These are phyloP conservation scores for Galeopsomyia nigrocyanea DNA, from an alignment of 2,888 invertebrate species.

Conservation along the genomic window DNA sequence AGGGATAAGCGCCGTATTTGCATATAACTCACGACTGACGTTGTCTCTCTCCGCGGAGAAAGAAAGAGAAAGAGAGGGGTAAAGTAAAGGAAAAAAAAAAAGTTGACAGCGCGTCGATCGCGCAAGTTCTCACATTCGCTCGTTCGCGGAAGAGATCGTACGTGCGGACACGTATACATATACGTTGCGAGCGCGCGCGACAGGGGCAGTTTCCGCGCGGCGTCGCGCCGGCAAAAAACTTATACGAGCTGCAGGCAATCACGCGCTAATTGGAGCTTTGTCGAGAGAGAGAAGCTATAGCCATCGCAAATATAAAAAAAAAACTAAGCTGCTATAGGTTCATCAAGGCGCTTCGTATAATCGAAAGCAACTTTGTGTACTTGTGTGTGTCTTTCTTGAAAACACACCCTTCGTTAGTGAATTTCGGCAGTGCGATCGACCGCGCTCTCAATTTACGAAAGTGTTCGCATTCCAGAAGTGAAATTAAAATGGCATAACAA, in stretches of 20 bases:
- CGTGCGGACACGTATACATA: conserved; percentile 61
- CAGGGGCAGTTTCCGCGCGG: conserved; percentile 23
- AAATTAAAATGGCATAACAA: neutral
- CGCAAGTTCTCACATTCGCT: conserved; percentile 25
- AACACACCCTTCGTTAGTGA: conserved; percentile 24
- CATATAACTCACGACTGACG: too few relatives aligned
- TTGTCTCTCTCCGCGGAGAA: too few relatives aligned
- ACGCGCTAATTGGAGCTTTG: conserved; percentile 47
- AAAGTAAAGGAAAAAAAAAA: neutral
- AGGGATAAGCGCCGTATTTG: neutral
- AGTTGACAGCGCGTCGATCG: conserved; percentile 9
- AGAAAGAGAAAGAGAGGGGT: neutral
- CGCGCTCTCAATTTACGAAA: neutral
- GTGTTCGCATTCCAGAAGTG: neutral
- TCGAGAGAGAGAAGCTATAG: conserved; percentile 15
- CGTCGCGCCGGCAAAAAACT: conserved; percentile 22
- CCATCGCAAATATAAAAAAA: neutral
- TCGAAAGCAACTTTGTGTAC: conserved; percentile 16
- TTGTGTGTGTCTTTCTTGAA: neutral
- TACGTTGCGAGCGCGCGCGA: neutral
- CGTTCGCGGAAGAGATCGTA: conserved; percentile 65
- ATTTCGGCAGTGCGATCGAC: conserved; percentile 15
- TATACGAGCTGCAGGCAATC: conserved; percentile 33
- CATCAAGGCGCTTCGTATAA: conserved; percentile 18
- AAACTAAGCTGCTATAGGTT: conserved; percentile 22